Percentiles rank a stretch among this genome's conserved stretches.
Conservation (phyloP, 2,797 vertebrate genomes). For the Sparus aurata region DNA sequence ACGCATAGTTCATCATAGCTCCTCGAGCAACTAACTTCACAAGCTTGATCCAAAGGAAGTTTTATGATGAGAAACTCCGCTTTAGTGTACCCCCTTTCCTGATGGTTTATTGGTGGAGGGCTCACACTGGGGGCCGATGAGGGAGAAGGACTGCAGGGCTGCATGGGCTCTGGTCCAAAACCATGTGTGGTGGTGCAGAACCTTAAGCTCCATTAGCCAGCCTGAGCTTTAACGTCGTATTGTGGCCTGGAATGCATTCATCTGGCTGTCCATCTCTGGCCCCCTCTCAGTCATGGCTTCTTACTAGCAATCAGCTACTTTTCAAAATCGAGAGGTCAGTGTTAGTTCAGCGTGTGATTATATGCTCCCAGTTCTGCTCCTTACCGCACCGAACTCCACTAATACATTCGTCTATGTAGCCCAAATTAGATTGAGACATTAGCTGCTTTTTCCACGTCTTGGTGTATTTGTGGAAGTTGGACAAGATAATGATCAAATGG, state of each 20-base stretch:
- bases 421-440: slow-evolving; percentile 35
- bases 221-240: slow-evolving; percentile 43
- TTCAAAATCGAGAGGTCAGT: slow-evolving; percentile 65
- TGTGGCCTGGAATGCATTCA: slow-evolving; percentile 70
- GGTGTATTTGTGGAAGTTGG: slow-evolving; percentile 25
- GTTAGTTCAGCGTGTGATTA: slow-evolving; percentile 65
- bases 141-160: slow-evolving; percentile 8
- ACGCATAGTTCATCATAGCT: too few relatives aligned
- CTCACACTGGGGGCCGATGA: slow-evolving; percentile 8
- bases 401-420: slow-evolving; percentile 20
- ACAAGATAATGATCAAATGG: slow-evolving; percentile 6
- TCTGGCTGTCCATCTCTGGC: slow-evolving; percentile 61
- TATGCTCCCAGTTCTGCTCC: slow-evolving; percentile 29
- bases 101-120: neutral
- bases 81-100: neutral
- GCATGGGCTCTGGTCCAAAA: slow-evolving; percentile 50
- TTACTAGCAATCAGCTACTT: slow-evolving; percentile 64
- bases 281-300: slow-evolving; percentile 45
- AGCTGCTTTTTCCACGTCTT: slow-evolving; percentile 46
- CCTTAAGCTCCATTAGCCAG: slow-evolving; percentile 60
- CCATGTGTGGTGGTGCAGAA: slow-evolving; percentile 68
- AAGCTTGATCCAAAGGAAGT: neutral
- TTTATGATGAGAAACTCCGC: neutral
- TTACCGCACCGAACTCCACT: slow-evolving; percentile 32
- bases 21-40: neutral